Percentiles rank a stretch among this genome's conserved stretches.
These are phyloP conservation scores for Saiga tatarica DNA, from an alignment of 2,113 vertebrate species.

Conservation along the genomic window DNA sequence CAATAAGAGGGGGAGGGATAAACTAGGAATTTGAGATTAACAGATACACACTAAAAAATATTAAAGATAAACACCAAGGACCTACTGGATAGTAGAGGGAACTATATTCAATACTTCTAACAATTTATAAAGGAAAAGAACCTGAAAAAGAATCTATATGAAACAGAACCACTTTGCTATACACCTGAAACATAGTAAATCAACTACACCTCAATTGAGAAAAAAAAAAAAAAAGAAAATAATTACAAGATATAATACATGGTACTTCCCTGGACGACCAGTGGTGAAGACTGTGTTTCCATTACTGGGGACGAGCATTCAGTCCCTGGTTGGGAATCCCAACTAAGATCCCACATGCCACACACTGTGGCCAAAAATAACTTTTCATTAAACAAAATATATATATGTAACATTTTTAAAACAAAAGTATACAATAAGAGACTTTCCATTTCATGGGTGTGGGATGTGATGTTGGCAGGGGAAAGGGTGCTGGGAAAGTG, in stretches of 20 bases:
- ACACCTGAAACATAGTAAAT: not conserved
- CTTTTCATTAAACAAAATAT: not conserved
- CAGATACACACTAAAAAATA: not conserved
- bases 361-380: not conserved
- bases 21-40: not conserved
- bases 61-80: not conserved
- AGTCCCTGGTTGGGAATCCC: not conserved
- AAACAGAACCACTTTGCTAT: not conserved
- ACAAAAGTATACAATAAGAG: not conserved
- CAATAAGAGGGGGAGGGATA: not conserved
- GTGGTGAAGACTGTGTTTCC: not conserved
- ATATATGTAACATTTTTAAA: not conserved
- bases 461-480: too few relatives aligned
- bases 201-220: not conserved
- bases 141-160: not conserved
- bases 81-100: not conserved
- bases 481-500: not conserved
- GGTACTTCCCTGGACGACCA: not conserved
- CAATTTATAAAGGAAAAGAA: not conserved
- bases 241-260: not conserved
- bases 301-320: not conserved
- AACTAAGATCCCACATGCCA: not conserved
- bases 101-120: not conserved
- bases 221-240: not conserved
- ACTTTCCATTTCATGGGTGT: not conserved